Evolutionary conservation across 2,113 vertebrate species (phyloP), one percentile per base, ranked within the genome.

Genomic region (Aleadryas rufinucha): DNA sequence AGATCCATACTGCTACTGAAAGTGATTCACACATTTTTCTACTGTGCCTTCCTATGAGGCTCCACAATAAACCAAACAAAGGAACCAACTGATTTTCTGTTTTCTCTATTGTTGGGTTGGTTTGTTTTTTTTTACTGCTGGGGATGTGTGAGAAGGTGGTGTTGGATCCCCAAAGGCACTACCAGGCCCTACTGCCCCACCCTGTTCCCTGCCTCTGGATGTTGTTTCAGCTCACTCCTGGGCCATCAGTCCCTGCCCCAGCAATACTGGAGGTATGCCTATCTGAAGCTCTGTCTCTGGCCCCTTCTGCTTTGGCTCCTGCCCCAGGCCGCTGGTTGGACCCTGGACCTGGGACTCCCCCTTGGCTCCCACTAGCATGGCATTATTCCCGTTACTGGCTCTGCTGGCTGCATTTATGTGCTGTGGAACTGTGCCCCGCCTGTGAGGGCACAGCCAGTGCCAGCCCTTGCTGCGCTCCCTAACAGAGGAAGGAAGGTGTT

Each of bases 311-410:
- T 89, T 21, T 1, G 1, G 37, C 23, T 92, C n/a, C 56, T 50
- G 27, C 8, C 7, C 11, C 0, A 1, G 6, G 13, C 3, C 13
- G n/a, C 27, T 8, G 28, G 24, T 0, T 61, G 56, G 35, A 63
- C 21, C 10, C 21, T 18, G 19, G 17, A 59, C 28, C 33, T n/a
- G 47, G 16, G 35, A 26, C 28, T 35, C 53, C 8, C 27, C 42
- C 27, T 68, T 44, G 63, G 13, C 66, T 76, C 45, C 31, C 44
- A 61, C 15, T 1, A n/a, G 39, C 33, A 47, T 2, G 7, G 42
- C 0, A 1, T 26, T 39, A n/a, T 9, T 56, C 20, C 52, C 56
- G 33, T 31, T 21, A 24, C 41, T 47, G 7, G 50, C 31, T 44
- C 50, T 66, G 26, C 20, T 3, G 3, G 28, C 28, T 69, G 30